Percentiles rank a stretch among this genome's conserved stretches.
Conservation (phyloP, 2,797 vertebrate genomes). For the Megalops cyprinoides region DNA sequence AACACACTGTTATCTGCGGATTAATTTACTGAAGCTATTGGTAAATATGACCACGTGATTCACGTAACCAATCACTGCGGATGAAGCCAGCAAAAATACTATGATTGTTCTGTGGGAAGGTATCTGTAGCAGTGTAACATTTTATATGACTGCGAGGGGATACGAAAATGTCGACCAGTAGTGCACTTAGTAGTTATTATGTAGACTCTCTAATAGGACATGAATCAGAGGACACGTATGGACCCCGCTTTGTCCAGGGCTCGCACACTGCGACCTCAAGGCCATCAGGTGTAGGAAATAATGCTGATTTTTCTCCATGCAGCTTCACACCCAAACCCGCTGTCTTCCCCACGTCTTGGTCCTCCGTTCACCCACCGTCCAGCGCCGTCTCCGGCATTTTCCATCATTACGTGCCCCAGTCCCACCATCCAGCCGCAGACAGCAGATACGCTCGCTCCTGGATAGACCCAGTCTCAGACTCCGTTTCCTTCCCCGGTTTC, state of each 20-base stretch:
- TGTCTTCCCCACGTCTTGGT: constrained; percentile 91
- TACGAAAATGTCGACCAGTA: constrained; percentile 96
- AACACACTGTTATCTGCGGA: constrained; percentile 77
- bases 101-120: constrained; percentile 94
- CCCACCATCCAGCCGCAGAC: constrained; percentile 84
- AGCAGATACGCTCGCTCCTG: constrained; percentile 93
- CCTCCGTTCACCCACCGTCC: constrained; percentile 87
- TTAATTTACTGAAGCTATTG: constrained; percentile 99
- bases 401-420: constrained; percentile 91
- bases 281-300: constrained; percentile 89
- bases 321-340: constrained; percentile 93
- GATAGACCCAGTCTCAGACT: constrained; percentile 89
- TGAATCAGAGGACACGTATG: constrained; percentile 91
- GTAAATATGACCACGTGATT: constrained; percentile 99
- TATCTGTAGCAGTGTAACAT: constrained; percentile 91
- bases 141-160: constrained; percentile 89
- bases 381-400: constrained; percentile 87
- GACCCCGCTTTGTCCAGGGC: constrained; percentile 85
- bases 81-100: constrained; percentile 97
- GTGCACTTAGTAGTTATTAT: constrained; percentile 94
- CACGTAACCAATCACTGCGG: constrained; percentile 95
- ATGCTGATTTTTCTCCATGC: constrained; percentile 92
- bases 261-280: constrained; percentile 85
- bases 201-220: constrained; percentile 94
- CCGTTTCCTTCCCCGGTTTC: constrained; percentile 81